Conservation (phyloP, 1,140 invertebrate species). For the Calliopsis andreniformis region DNA sequence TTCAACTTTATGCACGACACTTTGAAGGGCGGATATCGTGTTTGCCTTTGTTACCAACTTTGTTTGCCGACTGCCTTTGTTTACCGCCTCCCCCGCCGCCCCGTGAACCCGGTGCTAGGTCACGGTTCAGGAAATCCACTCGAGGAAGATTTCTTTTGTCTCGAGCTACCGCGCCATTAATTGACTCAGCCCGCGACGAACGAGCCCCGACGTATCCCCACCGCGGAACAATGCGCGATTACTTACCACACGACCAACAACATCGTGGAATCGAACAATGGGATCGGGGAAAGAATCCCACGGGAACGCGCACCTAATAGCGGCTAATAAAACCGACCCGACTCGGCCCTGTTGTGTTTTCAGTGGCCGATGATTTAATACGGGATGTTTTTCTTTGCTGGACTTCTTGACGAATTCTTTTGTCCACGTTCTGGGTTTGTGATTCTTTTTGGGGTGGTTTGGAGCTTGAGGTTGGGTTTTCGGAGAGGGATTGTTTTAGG, state of each 20-base stretch:
- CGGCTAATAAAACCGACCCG: slow-evolving; percentile 9
- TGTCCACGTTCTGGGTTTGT: too few relatives aligned
- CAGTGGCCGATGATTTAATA: background rate
- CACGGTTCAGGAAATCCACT: slow-evolving; percentile 59
- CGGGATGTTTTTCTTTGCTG: background rate
- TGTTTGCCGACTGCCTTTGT: slow-evolving; percentile 61
- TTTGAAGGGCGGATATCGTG: slow-evolving; percentile 64
- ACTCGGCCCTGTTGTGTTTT: background rate
- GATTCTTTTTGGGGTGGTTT: too few relatives aligned
- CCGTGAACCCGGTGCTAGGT: slow-evolving; percentile 62
- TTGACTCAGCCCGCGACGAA: slow-evolving; percentile 51
- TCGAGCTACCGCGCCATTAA: slow-evolving; percentile 55
- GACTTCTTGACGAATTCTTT: too few relatives aligned
- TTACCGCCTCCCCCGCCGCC: slow-evolving; percentile 49
- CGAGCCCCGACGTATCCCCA: slow-evolving; percentile 14
- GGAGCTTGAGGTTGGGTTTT: too few relatives aligned
- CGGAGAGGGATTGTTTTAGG: too few relatives aligned
- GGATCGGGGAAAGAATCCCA: slow-evolving; percentile 22
- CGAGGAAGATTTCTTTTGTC: slow-evolving; percentile 64
- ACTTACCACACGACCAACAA: slow-evolving; percentile 38
- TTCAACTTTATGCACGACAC: slow-evolving; percentile 60
- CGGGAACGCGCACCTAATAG: slow-evolving; percentile 16
- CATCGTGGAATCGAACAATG: slow-evolving; percentile 40
- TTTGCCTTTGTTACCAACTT: slow-evolving; percentile 66
- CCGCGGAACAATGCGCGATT: slow-evolving; percentile 55